Percentiles rank a stretch among this genome's conserved stretches.
phyloP scores from a whole-genome alignment of 2,113 vertebrate species.

The Atractosteus spatula region DNA sequence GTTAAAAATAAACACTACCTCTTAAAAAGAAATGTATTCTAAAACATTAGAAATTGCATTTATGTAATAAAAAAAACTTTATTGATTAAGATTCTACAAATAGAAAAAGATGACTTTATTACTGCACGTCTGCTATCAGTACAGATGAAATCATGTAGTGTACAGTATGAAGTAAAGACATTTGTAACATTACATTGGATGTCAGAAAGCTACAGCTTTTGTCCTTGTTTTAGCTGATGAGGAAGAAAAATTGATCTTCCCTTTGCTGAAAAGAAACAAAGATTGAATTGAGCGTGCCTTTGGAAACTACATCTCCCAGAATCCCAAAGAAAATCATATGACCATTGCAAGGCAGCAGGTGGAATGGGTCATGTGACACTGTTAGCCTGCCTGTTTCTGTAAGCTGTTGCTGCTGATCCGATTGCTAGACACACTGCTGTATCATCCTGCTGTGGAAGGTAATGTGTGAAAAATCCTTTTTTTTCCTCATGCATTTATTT shows the following conservation, averaged over 20 bases:
- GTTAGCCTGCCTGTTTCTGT: conserved; percentile 46
- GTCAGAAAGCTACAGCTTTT: conserved; percentile 20
- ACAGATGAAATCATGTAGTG: no score
- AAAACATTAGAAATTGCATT: no score
- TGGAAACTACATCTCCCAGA: conserved; percentile 64
- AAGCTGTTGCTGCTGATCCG: conserved; percentile 52
- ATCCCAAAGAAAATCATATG: conserved; percentile 52
- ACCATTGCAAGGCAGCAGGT: conserved; percentile 52
- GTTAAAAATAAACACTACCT: no score
- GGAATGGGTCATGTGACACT: conserved; percentile 63
- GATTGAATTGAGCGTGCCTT: background rate
- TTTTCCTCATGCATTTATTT: conserved; percentile 21
- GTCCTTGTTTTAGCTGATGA: background rate
- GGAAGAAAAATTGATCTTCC: background rate
- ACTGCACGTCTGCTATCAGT: no score
- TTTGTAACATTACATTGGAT: no score
- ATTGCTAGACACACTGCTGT: conserved; percentile 50
- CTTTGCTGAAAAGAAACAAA: background rate
- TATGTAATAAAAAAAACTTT: no score
- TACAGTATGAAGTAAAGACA: no score
- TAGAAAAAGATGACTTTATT: no score
- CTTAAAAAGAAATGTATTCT: no score
- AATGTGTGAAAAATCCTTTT: conserved; percentile 49
- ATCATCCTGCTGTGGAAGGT: conserved; percentile 49
- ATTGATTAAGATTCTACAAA: no score